Evolutionary conservation across 1,140 invertebrate genomes (phyloP).

Genomic region (Vollenhovia emeryi): DNA sequence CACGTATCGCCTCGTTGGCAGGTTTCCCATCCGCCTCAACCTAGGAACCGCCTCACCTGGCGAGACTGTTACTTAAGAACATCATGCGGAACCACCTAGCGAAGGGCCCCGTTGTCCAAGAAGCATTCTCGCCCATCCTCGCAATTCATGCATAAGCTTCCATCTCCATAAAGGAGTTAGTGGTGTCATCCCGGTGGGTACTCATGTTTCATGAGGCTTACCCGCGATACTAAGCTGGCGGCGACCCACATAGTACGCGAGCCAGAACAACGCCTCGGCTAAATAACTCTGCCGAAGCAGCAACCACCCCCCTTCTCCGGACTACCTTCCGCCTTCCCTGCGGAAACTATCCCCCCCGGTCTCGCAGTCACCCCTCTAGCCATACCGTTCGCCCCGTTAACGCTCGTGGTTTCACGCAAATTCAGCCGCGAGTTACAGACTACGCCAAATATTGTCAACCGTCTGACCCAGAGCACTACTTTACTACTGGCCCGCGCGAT

Average conservation of each 20-base stretch:
- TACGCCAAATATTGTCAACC: constrained; percentile 23
- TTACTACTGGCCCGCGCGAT: constrained; percentile 17
- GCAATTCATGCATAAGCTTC: constrained; percentile 82
- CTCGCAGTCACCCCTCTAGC: background rate
- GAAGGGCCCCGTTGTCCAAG: constrained; percentile 45
- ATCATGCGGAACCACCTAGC: constrained; percentile 32
- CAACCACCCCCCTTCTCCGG: constrained; percentile 31
- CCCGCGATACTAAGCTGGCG: constrained; percentile 74
- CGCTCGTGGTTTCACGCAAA: constrained; percentile 54
- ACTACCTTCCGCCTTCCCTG: background rate
- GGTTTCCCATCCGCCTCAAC: background rate
- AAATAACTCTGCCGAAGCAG: constrained; percentile 66
- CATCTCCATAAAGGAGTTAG: constrained; percentile 81
- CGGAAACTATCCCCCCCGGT: constrained; percentile 15
- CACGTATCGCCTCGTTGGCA: constrained; percentile 29
- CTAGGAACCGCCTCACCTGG: constrained; percentile 40
- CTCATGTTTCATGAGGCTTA: constrained; percentile 81
- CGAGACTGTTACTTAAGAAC: constrained; percentile 66
- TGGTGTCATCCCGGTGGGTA: constrained; percentile 76
- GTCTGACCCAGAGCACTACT: background rate
- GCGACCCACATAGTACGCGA: constrained; percentile 77
- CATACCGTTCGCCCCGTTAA: constrained; percentile 16
- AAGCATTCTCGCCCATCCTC: constrained; percentile 62
- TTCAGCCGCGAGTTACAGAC: constrained; percentile 8
- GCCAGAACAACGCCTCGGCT: constrained; percentile 72